Conservation (phyloP, 1,140 invertebrate species). For the Drosophila kikkawai region DNA sequence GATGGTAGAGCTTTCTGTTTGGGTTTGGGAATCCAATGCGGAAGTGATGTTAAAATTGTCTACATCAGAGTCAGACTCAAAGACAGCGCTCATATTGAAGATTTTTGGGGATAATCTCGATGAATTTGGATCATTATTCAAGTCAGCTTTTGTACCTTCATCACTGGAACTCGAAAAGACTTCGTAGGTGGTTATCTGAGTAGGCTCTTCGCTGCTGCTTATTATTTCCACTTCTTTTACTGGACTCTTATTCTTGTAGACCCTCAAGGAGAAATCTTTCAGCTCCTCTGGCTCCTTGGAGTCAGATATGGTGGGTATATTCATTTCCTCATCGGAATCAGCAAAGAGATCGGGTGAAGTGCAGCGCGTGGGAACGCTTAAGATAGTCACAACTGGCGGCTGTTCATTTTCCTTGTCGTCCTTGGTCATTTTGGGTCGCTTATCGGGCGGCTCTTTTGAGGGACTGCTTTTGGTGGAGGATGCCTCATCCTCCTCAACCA, state of each 20-base stretch:
- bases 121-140: not conserved
- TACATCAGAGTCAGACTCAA: constrained; percentile 24
- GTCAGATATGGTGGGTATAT: not conserved
- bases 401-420: constrained; percentile 26
- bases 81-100: not conserved
- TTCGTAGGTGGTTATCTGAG: constrained; percentile 33
- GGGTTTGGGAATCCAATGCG: not conserved
- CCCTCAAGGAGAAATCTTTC: constrained; percentile 38
- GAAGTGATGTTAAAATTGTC: constrained; percentile 18
- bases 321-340: constrained; percentile 59
- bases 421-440: constrained; percentile 23
- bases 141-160: constrained; percentile 49
- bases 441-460: constrained; percentile 59
- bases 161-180: constrained; percentile 65
- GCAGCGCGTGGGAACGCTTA: constrained; percentile 46
- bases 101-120: not conserved
- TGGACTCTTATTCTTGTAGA: constrained; percentile 50
- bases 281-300: constrained; percentile 16
- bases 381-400: not conserved
- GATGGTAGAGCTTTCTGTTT: constrained; percentile 21
- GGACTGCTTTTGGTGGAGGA: constrained; percentile 35
- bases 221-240: constrained; percentile 48
- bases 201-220: constrained; percentile 6
- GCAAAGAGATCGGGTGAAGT: constrained; percentile 77
- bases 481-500: not conserved